Evolutionary conservation across 1,140 invertebrate species (phyloP), one percentile per base, ranked within the genome.

Genomic region (Drosophila gunungcola): DNA sequence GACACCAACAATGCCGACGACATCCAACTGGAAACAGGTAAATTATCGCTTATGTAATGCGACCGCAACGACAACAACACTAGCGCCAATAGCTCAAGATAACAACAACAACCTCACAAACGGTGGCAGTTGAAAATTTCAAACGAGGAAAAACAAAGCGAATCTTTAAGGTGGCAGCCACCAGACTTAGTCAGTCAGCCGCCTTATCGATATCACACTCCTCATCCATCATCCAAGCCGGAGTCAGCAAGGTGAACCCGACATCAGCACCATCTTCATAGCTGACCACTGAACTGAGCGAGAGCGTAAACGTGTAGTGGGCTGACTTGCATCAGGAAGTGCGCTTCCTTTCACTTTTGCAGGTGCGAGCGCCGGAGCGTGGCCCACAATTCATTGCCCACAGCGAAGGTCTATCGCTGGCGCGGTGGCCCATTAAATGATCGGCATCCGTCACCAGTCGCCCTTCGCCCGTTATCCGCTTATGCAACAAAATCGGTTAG

Each of bases 281-380:
- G 39, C 53, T 73, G 60, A 76, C 41, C 73, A 68, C 67, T 61
- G 74, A 73, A 58, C 32, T 29, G 32, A 36, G 13, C 2, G 13
- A 12, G 13, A 13, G 36, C 64, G 16, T 1, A 1, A 29, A 61
- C 43, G 41, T 73, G 36, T 52, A 56, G 21, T 46, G 29, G 10
- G 61, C 29, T 32, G 48, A 67, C 51, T 45, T 60, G 74, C 65
- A 77, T 69, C 90, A 91, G 90, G 90, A 91, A 91, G 83, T 77
- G 60, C 39, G 53, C 57, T 90, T 90, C 90, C 90, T 91, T 91
- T 91, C 90, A 91, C 90, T 91, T 91, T 91, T 78, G 49, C 62
- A 74, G 68, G 56, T 73, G 72, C 72, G 68, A 75, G 29, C 64
- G 58, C 29, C 61, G 29, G 57, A 82, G 70, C 76, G 70, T 84